Conservation (phyloP, 2,888 invertebrate species). For the Ariolimax columbianus region DNA sequence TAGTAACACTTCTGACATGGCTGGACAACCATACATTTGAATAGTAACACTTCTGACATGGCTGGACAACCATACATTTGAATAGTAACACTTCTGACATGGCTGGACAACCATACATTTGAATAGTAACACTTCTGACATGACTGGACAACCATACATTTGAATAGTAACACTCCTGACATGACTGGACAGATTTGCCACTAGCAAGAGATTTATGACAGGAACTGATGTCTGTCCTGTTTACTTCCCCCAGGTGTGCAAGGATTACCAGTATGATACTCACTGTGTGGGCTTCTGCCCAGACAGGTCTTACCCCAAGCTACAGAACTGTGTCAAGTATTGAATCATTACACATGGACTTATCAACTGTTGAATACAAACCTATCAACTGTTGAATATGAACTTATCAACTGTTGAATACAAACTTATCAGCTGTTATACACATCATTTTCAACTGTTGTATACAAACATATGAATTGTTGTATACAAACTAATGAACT, state of each 20-base stretch:
- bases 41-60: too few relatives aligned
- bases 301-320: slow-evolving; percentile 57
- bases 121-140: too few relatives aligned
- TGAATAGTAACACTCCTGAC: too few relatives aligned
- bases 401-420: not conserved
- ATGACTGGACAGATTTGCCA: too few relatives aligned
- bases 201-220: not conserved
- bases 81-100: too few relatives aligned
- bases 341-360: not conserved
- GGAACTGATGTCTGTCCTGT: not conserved
- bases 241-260: slow-evolving; percentile 62
- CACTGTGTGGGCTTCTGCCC: slow-evolving; percentile 66
- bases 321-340: slow-evolving; percentile 59
- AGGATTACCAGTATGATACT: slow-evolving; percentile 61
- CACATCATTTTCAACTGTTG: too few relatives aligned
- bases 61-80: too few relatives aligned
- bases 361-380: not conserved
- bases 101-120: too few relatives aligned
- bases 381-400: not conserved
- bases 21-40: too few relatives aligned
- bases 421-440: not conserved
- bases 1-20: too few relatives aligned
- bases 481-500: not conserved
- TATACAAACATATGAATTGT: not conserved
- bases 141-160: too few relatives aligned